Evolutionary conservation across 2,888 invertebrate genomes (phyloP).

Genomic region (Drosophila borborema): DNA sequence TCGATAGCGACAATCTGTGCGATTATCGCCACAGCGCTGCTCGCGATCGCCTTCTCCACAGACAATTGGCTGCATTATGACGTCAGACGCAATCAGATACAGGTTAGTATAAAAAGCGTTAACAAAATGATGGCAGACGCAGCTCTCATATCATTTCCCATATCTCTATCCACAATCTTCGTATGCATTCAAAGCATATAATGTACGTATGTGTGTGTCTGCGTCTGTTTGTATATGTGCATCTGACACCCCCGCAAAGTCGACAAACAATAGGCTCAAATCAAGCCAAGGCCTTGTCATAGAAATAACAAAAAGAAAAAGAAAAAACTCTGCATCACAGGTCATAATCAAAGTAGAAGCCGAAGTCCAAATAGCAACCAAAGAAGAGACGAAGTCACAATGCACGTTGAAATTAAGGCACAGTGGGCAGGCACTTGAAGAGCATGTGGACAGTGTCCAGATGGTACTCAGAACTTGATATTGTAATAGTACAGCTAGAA

Average conservation of each 20-base stretch:
- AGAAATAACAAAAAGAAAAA: constrained; percentile 18
- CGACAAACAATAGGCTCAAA: constrained; percentile 37
- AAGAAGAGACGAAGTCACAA: constrained; percentile 27
- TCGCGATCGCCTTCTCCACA: constrained; percentile 97
- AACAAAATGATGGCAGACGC: constrained; percentile 36
- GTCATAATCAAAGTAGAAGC: constrained; percentile 27
- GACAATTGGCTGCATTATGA: constrained; percentile 98
- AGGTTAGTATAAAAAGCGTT: constrained; percentile 87
- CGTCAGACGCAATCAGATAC: constrained; percentile 94
- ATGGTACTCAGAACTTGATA: not conserved
- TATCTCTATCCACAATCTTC: constrained; percentile 23
- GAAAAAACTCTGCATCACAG: constrained; percentile 19
- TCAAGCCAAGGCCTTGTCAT: constrained; percentile 47
- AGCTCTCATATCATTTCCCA: constrained; percentile 21
- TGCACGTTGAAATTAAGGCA: constrained; percentile 32
- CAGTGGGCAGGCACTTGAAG: constrained; percentile 29
- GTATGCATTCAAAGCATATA: constrained; percentile 25
- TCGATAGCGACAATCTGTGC: constrained; percentile 98
- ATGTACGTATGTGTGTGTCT: constrained; percentile 4
- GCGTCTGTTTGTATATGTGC: constrained; percentile 19
- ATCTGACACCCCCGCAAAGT: constrained; percentile 32
- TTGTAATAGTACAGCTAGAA: constrained; percentile 1
- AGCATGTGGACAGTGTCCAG: constrained; percentile 8
- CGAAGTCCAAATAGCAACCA: constrained; percentile 16
- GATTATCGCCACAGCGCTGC: constrained; percentile 96